Evolutionary conservation across 2,888 invertebrate genomes (phyloP).

Genomic region (Watsonalla cultraria): DNA sequence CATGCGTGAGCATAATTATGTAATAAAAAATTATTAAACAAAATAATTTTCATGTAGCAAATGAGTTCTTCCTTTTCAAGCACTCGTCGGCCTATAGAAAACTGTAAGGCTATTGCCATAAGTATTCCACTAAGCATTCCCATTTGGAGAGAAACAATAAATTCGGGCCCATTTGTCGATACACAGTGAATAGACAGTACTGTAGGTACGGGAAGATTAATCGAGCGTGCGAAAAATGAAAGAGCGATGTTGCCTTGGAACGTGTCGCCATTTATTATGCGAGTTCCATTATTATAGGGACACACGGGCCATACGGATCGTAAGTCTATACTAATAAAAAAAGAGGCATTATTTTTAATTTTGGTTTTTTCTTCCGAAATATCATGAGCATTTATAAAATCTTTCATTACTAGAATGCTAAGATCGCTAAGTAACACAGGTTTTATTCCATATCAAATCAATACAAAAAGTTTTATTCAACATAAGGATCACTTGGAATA

Average conservation of each 20-base stretch:
- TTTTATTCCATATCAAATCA: no score
- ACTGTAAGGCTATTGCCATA: background rate
- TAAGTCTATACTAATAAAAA: background rate
- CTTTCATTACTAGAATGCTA: no score
- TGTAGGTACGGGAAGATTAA: slow-evolving; percentile 42
- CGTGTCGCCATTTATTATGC: slow-evolving; percentile 61
- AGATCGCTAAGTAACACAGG: no score
- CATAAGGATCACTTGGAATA: no score
- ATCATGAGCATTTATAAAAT: no score
- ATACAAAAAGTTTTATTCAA: no score
- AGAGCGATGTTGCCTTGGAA: slow-evolving; percentile 55
- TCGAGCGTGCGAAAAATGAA: slow-evolving; percentile 62
- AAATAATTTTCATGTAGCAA: no score
- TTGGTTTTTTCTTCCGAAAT: no score
- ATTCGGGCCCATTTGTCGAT: slow-evolving; percentile 39
- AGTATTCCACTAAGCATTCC: slow-evolving; percentile 5
- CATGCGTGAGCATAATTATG: no score
- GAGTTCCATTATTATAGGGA: slow-evolving; percentile 48
- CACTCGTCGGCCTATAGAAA: background rate
- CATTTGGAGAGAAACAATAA: slow-evolving; percentile 25
- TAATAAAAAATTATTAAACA: no score
- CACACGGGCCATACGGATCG: slow-evolving; percentile 16
- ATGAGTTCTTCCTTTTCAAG: background rate
- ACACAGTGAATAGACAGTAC: slow-evolving; percentile 13
- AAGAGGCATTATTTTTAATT: no score